phyloP scores from a whole-genome alignment of 30 jellyfish, hydroid and myxozoan genomes.

The Hydra vulgaris region DNA sequence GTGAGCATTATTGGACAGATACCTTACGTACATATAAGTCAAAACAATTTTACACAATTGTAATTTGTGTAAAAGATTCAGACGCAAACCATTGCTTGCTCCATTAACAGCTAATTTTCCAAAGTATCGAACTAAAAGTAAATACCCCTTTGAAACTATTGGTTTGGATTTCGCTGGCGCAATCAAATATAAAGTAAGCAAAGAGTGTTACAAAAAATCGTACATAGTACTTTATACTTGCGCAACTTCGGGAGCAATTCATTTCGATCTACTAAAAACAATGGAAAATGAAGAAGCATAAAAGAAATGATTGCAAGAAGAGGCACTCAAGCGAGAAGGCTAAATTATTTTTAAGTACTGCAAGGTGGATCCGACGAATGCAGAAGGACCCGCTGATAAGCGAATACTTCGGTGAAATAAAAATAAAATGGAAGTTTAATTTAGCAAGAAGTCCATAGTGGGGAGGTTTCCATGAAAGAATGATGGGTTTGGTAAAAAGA shows the following conservation, averaged over 20 bases:
- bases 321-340: slow-evolving; percentile 65
- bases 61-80: slow-evolving; percentile 25
- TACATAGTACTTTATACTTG: slow-evolving; percentile 46
- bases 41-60: slow-evolving; percentile 16
- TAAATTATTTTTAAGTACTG: slow-evolving; percentile 34
- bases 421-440: slow-evolving; percentile 45
- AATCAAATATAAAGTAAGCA: slow-evolving; percentile 30
- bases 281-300: slow-evolving; percentile 30
- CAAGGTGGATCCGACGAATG: slow-evolving; percentile 30
- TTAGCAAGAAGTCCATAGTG: slow-evolving; percentile 61
- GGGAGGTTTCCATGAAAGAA: slow-evolving; percentile 54
- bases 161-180: slow-evolving; percentile 61
- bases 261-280: slow-evolving; percentile 35
- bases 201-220: neutral
- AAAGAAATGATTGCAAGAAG: slow-evolving; percentile 57
- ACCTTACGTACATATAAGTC: neutral
- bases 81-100: slow-evolving; percentile 21
- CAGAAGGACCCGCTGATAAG: slow-evolving; percentile 18
- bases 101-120: slow-evolving; percentile 29
- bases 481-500: slow-evolving; percentile 33
- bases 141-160: slow-evolving; percentile 45
- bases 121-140: slow-evolving; percentile 24
- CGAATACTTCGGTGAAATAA: slow-evolving; percentile 13
- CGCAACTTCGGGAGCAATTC: slow-evolving; percentile 55
- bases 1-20: slow-evolving; percentile 3